Evolutionary conservation across 2,888 invertebrate species (phyloP), one percentile per base, ranked within the genome.

Genomic region (Eutolmus rufibarbis): DNA sequence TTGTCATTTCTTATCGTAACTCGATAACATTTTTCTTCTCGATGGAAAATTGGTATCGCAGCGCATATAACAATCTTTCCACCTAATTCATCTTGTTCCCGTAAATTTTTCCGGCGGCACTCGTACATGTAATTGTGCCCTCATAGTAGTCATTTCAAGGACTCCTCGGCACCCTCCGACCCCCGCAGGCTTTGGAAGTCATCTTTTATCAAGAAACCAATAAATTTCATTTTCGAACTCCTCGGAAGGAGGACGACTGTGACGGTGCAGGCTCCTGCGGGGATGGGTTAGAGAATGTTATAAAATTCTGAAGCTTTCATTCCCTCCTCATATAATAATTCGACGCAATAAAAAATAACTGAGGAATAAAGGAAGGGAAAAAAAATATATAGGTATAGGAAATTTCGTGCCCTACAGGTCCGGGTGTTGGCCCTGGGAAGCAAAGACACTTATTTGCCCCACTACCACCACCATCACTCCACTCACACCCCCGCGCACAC

Each of bases 221-320:
- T 78, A 78, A 78, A 78, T 78, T 78, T 78, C 78, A 19, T 78
- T 78, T 78, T 78, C 78, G 78, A 78, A 78, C 78, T 77, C 14
- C 77, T 40, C 77, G 8, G 19, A 7, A 51, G 51, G n/a, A 51
- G 51, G 51, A 51, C 51, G 51, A 51, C 51, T 66, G 66, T 66
- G 66, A 28, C 23, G 66, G 23, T 66, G 66, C 1, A 66, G 66
- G 28, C 23, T 23, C 9, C 1, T 23, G 8, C 19, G 8, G n/a
- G 2, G 23, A 12, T 19, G 66, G 23, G 23, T 12, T 66, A 23
- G 66, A 78, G 43, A 78, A 78, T 43, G 78, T 19, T 78, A 23
- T 40, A 78, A 78, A 78, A 78, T 78, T 78, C 28, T 43, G 66
- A 66, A 40, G 78, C 78, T 78, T 78, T 78, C 78, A 78, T 78